Evolutionary conservation across 1,140 invertebrate species (phyloP).

Genomic region (Pemphigus obesinymphae): DNA sequence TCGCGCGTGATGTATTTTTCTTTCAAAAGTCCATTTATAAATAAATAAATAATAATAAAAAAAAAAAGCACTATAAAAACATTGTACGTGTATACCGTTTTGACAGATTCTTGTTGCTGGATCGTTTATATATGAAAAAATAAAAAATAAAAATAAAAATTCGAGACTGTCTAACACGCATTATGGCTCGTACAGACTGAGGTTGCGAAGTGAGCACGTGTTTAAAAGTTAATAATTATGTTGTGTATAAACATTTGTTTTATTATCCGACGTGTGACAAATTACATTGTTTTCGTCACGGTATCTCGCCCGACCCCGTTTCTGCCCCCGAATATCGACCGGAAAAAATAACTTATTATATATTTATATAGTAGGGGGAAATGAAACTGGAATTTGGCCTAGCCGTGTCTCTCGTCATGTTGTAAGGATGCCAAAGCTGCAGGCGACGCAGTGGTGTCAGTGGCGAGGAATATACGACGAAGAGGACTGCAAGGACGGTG

Average conservation of each 20-base stretch:
- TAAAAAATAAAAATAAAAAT: too few species aligned
- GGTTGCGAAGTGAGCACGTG: neutral
- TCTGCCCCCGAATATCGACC: neutral
- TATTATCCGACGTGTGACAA: slow-evolving; percentile 33
- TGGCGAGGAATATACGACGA: neutral
- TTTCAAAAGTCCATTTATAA: neutral
- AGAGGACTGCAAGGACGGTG: neutral
- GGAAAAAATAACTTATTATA: slow-evolving; percentile 34
- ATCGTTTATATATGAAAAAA: neutral
- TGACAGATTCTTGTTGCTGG: slow-evolving; percentile 8
- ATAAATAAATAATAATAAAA: neutral
- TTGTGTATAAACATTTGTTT: slow-evolving; percentile 16
- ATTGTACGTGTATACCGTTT: slow-evolving; percentile 5
- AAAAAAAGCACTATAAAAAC: neutral
- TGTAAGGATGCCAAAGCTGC: neutral
- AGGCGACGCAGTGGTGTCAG: neutral
- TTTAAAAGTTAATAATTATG: slow-evolving; percentile 9
- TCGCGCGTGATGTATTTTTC: neutral
- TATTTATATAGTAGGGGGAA: neutral
- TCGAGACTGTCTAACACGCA: neutral
- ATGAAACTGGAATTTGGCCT: neutral
- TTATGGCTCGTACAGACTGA: neutral
- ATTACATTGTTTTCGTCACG: slow-evolving; percentile 38
- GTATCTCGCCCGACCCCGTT: neutral
- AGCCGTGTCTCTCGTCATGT: neutral